Percentiles rank a stretch among this genome's conserved stretches.
Conservation (phyloP, 2,797 vertebrate species). For the Eulemur rubriventer region DNA sequence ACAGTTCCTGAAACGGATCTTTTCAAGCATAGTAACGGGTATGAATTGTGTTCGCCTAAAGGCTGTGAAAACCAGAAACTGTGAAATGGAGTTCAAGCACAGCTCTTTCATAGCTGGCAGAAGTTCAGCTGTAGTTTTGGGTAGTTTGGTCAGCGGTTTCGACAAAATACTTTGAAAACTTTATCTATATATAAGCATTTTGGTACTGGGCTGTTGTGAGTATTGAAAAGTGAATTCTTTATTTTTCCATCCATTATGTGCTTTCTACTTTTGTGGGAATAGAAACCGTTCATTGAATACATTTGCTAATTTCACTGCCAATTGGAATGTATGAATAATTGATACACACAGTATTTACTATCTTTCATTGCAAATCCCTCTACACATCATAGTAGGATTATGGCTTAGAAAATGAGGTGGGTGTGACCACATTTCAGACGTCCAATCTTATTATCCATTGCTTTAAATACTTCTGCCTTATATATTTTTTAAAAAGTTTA, state of each 20-base stretch:
- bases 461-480: conserved; percentile 3
- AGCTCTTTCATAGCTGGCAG: not conserved
- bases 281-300: conserved; percentile 39
- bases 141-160: conserved; percentile 42
- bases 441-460: not conserved
- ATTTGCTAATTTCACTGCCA: conserved; percentile 47
- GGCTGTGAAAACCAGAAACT: conserved; percentile 56
- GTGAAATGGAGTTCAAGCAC: conserved; percentile 35
- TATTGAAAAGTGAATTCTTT: conserved; percentile 43
- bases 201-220: not conserved
- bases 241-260: conserved; percentile 44
- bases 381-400: conserved; percentile 41
- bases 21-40: conserved; percentile 46
- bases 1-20: conserved; percentile 19
- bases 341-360: conserved; percentile 27
- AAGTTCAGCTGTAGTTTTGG: conserved; percentile 27
- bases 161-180: conserved; percentile 62
- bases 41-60: conserved; percentile 54
- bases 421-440: conserved; percentile 30
- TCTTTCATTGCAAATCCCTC: conserved; percentile 52
- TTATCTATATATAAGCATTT: conserved; percentile 37
- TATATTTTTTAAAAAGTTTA: not conserved
- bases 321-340: conserved; percentile 65
- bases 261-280: conserved; percentile 32
- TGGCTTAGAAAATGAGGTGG: conserved; percentile 29